phyloP scores from a whole-genome alignment of 2,797 vertebrate species.

The Brotula barbata region DNA sequence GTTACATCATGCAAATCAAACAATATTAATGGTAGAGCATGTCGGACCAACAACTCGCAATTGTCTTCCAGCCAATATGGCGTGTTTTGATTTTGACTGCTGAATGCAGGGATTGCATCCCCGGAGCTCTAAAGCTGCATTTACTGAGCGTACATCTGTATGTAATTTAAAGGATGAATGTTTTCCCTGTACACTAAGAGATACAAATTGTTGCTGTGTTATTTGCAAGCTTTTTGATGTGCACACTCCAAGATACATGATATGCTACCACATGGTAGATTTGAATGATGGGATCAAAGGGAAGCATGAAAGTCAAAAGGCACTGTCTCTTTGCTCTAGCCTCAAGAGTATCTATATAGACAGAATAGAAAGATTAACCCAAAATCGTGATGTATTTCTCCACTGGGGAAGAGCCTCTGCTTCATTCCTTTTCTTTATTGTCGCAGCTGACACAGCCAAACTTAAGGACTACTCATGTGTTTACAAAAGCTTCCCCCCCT shows the following conservation, averaged over 20 bases:
- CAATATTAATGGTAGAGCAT: no score
- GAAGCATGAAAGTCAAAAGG: conserved; percentile 46
- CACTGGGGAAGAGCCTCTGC: conserved; percentile 27
- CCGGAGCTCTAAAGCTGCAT: no score
- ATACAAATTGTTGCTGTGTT: conserved; percentile 32
- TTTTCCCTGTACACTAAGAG: conserved; percentile 29
- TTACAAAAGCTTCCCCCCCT: conserved; percentile 46
- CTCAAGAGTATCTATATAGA: conserved; percentile 37
- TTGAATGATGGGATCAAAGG: conserved; percentile 51
- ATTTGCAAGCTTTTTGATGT: conserved; percentile 48
- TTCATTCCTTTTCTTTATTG: conserved; percentile 49
- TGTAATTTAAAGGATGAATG: background rate
- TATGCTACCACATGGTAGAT: conserved; percentile 29
- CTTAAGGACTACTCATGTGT: conserved; percentile 51
- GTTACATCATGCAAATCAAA: no score
- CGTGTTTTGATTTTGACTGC: no score
- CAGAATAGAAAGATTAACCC: conserved; percentile 38
- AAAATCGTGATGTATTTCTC: conserved; percentile 10
- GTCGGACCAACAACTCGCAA: no score
- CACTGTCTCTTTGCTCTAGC: conserved; percentile 28
- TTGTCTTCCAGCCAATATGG: no score
- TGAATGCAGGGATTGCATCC: no score
- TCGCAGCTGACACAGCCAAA: conserved; percentile 62
- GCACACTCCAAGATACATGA: conserved; percentile 23
- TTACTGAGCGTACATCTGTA: no score